phyloP scores from a whole-genome alignment of 2,113 vertebrate species.

The Cynopterus brachyotis region DNA sequence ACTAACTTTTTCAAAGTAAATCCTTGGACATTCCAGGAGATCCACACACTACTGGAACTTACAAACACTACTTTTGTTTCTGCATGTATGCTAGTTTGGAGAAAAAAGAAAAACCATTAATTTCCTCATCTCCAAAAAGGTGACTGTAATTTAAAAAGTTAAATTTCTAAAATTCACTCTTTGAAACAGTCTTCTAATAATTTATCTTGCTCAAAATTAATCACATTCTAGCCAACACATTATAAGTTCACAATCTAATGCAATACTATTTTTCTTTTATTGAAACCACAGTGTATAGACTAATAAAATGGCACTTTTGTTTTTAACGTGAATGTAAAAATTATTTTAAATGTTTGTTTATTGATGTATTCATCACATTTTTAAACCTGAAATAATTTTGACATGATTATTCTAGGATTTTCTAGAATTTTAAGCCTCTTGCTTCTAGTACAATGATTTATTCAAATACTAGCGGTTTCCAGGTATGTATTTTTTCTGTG shows the following conservation, averaged over 20 bases:
- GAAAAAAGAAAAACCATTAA: background rate
- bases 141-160: background rate
- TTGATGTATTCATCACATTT: background rate
- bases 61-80: background rate
- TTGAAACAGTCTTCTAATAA: conserved; percentile 8
- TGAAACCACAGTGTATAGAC: background rate
- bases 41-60: background rate
- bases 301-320: background rate
- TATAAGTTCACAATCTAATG: background rate
- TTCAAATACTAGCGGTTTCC: background rate
- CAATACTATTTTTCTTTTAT: background rate
- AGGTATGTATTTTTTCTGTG: background rate
- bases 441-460: background rate
- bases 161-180: background rate
- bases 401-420: background rate
- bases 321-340: background rate
- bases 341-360: background rate
- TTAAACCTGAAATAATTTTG: background rate
- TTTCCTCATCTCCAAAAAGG: background rate
- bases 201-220: conserved; percentile 2
- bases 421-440: background rate
- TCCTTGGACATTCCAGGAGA: background rate
- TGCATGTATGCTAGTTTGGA: background rate
- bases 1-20: conserved; percentile 15
- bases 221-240: background rate